Percentiles rank a stretch among this genome's conserved stretches.
Evolutionary conservation across 2,888 invertebrate species (phyloP).

Genomic region (Helobdella robusta): DNA sequence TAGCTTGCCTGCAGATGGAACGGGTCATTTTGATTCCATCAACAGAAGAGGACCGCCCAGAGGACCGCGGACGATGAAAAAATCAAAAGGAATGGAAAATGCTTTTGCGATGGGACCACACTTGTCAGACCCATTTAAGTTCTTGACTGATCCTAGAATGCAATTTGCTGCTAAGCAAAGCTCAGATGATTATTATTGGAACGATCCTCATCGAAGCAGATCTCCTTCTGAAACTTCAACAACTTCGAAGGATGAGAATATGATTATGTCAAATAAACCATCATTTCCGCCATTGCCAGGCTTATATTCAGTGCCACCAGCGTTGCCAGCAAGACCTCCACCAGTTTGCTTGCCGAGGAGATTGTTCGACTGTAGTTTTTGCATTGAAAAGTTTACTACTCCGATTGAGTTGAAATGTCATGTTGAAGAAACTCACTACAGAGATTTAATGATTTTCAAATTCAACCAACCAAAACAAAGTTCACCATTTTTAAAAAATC

Average conservation of each 20-base stretch:
- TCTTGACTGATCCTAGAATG: neutral
- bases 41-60: slow-evolving; percentile 47
- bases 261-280: neutral
- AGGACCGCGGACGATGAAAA: slow-evolving; percentile 41
- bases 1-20: slow-evolving; percentile 43
- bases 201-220: neutral
- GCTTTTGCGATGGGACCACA: neutral
- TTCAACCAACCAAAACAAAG: too few species aligned
- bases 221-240: slow-evolving; percentile 11
- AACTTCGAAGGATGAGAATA: slow-evolving; percentile 10
- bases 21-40: slow-evolving; percentile 41
- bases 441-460: slow-evolving; percentile 5
- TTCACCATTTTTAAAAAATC: too few species aligned
- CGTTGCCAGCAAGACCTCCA: neutral
- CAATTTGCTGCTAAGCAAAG: too few species aligned
- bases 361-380: slow-evolving; percentile 46
- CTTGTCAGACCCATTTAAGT: slow-evolving; percentile 12
- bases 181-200: too few species aligned
- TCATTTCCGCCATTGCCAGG: slow-evolving; percentile 3
- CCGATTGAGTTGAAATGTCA: slow-evolving; percentile 47
- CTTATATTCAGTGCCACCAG: slow-evolving; percentile 32
- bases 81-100: neutral
- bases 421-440: slow-evolving; percentile 43
- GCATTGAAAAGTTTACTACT: slow-evolving; percentile 45
- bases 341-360: slow-evolving; percentile 28